phyloP scores from a whole-genome alignment of 2,113 vertebrate species.

The Heptranchias perlo region DNA sequence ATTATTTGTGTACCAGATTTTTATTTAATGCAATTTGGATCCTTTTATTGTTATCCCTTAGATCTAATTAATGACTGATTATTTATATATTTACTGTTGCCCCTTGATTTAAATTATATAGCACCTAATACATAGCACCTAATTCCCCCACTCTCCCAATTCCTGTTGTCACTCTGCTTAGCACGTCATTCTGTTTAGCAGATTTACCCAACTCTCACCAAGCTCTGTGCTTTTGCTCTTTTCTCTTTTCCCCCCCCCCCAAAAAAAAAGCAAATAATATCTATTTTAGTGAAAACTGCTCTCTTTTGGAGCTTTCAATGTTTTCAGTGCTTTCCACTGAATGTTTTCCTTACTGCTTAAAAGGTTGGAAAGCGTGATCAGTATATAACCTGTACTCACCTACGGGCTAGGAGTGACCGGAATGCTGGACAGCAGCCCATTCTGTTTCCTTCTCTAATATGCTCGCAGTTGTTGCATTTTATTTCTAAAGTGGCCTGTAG shows the following conservation, averaged over 20 bases:
- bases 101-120: too few relatives aligned
- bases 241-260: background rate
- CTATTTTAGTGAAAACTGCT: background rate
- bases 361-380: background rate
- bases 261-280: background rate
- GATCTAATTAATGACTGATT: too few relatives aligned
- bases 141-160: too few relatives aligned
- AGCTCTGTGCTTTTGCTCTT: too few relatives aligned
- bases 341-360: background rate
- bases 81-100: too few relatives aligned
- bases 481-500: background rate
- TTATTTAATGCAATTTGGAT: too few relatives aligned
- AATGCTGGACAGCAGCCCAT: background rate
- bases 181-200: too few relatives aligned
- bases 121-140: too few relatives aligned
- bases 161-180: too few relatives aligned
- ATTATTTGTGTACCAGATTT: too few relatives aligned
- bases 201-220: too few relatives aligned
- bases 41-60: too few relatives aligned
- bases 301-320: background rate
- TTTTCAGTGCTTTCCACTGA: background rate
- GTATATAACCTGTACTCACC: background rate
- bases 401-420: background rate
- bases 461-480: background rate
- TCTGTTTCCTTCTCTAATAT: background rate